phyloP scores from a whole-genome alignment of 1,140 invertebrate genomes.

The Gryon sp. region DNA sequence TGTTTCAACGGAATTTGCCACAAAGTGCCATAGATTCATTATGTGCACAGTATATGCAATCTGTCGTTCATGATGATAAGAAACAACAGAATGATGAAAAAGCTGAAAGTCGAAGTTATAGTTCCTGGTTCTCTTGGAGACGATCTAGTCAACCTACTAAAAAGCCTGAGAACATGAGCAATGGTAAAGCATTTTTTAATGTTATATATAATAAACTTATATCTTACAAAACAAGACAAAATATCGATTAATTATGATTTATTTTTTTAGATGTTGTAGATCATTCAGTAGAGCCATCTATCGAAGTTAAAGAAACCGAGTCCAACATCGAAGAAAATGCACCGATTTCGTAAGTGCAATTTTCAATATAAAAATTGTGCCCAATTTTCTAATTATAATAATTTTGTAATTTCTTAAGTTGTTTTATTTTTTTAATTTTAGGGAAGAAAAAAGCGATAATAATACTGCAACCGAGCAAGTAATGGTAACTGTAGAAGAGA shows the following conservation, averaged over 20 bases:
- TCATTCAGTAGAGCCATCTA: conserved; percentile 29
- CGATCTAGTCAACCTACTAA: conserved; percentile 74
- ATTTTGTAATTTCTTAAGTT: too few relatives aligned
- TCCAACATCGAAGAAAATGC: conserved; percentile 4
- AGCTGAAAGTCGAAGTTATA: conserved; percentile 74
- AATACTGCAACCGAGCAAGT: conserved; percentile 53
- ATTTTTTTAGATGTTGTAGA: conserved; percentile 37
- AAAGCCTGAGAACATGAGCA: conserved; percentile 64
- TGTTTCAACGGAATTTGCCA: conserved; percentile 91
- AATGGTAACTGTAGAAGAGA: conserved; percentile 54
- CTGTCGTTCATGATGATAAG: conserved; percentile 69
- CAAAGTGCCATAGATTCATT: conserved; percentile 75
- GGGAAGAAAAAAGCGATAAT: conserved; percentile 63
- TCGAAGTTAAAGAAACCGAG: conserved; percentile 52
- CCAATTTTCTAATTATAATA: too few relatives aligned
- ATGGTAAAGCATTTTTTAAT: conserved; percentile 49
- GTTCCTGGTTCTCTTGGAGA: conserved; percentile 83
- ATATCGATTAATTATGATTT: conserved; percentile 4
- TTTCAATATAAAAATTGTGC: not conserved
- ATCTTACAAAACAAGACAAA: too few relatives aligned
- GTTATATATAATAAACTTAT: too few relatives aligned
- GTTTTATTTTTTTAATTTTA: conserved; percentile 12
- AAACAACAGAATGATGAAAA: conserved; percentile 70
- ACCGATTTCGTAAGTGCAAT: conserved; percentile 15
- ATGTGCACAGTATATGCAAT: conserved; percentile 76